These are phyloP conservation scores for Melanotaenia parkinsoni DNA, from an alignment of 2,797 vertebrate species.

Conservation along the genomic window DNA sequence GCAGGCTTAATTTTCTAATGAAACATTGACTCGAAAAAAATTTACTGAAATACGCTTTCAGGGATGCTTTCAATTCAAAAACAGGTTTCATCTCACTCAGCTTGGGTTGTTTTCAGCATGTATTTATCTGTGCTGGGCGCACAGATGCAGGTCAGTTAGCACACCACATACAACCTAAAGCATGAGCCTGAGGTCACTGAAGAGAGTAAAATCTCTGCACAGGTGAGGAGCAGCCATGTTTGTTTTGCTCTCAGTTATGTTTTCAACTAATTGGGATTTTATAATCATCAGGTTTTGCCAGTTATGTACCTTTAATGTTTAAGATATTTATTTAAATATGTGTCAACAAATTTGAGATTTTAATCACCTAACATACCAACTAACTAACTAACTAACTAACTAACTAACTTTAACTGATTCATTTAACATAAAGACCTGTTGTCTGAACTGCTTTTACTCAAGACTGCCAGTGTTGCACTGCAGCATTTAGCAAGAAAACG, in stretches of 20 bases:
- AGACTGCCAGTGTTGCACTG: constrained; percentile 79
- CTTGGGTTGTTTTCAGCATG: constrained; percentile 20
- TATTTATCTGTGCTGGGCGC: constrained; percentile 76
- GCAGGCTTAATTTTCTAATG: constrained; percentile 19
- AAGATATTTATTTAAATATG: neutral
- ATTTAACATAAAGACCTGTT: neutral
- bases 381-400: too few species aligned
- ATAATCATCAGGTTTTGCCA: neutral
- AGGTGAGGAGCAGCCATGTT: constrained; percentile 58
- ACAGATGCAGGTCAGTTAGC: constrained; percentile 86
- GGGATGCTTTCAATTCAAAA: neutral
- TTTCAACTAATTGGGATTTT: neutral
- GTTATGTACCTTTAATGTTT: neutral
- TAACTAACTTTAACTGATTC: neutral
- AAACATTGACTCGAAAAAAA: neutral
- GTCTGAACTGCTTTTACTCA: neutral
- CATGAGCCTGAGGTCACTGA: constrained; percentile 85
- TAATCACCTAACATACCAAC: neutral
- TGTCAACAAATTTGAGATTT: neutral
- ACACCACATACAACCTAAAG: constrained; percentile 84
- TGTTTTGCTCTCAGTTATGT: neutral
- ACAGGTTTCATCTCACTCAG: neutral
- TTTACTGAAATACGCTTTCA: constrained; percentile 6
- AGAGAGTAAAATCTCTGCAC: constrained; percentile 84
- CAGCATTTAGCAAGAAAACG: constrained; percentile 76